phyloP scores from a whole-genome alignment of 2,888 invertebrate species.

The Gasteruption jaculator region DNA sequence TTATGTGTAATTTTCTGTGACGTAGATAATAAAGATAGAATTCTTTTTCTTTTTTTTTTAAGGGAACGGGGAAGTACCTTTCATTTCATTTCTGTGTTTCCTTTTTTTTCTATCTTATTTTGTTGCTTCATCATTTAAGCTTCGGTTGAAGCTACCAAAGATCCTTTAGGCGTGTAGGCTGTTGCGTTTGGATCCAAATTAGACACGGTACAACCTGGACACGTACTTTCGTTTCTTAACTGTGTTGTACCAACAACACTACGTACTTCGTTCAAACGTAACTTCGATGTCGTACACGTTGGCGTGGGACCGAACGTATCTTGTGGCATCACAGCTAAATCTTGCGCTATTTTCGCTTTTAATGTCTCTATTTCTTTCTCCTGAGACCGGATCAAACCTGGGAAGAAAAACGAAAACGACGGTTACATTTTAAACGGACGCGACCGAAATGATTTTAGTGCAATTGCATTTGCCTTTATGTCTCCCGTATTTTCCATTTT shows the following conservation, averaged over 20 bases:
- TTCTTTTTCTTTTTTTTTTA: slow-evolving; percentile 13
- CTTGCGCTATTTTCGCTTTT: slow-evolving; percentile 86
- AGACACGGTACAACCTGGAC: slow-evolving; percentile 51
- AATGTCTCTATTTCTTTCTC: slow-evolving; percentile 90
- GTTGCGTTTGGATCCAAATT: slow-evolving; percentile 87
- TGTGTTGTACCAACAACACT: slow-evolving; percentile 44
- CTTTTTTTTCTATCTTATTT: slow-evolving; percentile 13
- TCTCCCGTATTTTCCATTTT: too few species aligned
- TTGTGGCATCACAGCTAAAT: slow-evolving; percentile 86
- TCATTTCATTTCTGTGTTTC: too few species aligned
- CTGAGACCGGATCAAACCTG: slow-evolving; percentile 77
- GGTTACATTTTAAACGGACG: too few species aligned
- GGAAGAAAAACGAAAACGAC: slow-evolving; percentile 34
- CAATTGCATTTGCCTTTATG: too few species aligned
- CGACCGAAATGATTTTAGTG: too few species aligned
- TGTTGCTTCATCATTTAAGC: slow-evolving; percentile 46
- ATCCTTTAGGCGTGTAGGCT: slow-evolving; percentile 82
- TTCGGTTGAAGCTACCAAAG: slow-evolving; percentile 59
- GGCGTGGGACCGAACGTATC: slow-evolving; percentile 61
- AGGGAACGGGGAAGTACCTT: slow-evolving; percentile 1
- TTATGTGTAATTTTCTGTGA: slow-evolving; percentile 4
- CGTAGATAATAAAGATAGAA: slow-evolving; percentile 17
- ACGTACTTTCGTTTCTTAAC: slow-evolving; percentile 44
- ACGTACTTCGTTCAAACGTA: slow-evolving; percentile 55
- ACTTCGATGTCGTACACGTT: slow-evolving; percentile 59